Percentiles rank a stretch among this genome's conserved stretches.
Conservation (phyloP, 2,888 invertebrate species). For the Drosophila austrosaltans region DNA sequence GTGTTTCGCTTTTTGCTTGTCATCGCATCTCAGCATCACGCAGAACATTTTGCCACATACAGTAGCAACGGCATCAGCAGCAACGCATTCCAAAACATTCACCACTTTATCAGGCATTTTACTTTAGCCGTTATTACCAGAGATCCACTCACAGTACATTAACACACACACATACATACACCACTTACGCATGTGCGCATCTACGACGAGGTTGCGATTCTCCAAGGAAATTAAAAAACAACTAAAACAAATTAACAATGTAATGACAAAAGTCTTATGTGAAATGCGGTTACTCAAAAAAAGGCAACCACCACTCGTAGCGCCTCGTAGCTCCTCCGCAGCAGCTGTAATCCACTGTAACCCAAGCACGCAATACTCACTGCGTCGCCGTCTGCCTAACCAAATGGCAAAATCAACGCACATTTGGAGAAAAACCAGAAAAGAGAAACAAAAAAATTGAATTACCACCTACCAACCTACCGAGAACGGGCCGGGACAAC, state of each 20-base stretch:
- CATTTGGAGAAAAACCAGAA: slow-evolving; percentile 30
- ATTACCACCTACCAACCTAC: slow-evolving; percentile 17
- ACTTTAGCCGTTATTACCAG: slow-evolving; percentile 74
- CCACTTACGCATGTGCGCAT: slow-evolving; percentile 43
- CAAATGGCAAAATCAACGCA: slow-evolving; percentile 54
- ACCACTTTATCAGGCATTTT: slow-evolving; percentile 76
- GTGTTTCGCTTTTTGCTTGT: slow-evolving; percentile 73
- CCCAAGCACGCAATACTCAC: slow-evolving; percentile 9
- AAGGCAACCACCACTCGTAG: slow-evolving; percentile 13
- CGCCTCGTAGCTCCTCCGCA: no score
- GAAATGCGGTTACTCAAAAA: slow-evolving; percentile 34
- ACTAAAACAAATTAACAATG: slow-evolving; percentile 76
- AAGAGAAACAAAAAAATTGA: slow-evolving; percentile 51
- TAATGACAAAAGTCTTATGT: slow-evolving; percentile 72
- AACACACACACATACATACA: slow-evolving; percentile 32
- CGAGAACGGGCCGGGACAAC: not conserved
- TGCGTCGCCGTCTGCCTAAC: slow-evolving; percentile 15
- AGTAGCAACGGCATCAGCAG: slow-evolving; percentile 16
- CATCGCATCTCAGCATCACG: slow-evolving; percentile 71
- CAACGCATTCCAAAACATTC: slow-evolving; percentile 60
- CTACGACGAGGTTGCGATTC: slow-evolving; percentile 68
- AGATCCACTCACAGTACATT: slow-evolving; percentile 66
- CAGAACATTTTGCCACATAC: slow-evolving; percentile 18
- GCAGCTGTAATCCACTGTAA: not conserved
- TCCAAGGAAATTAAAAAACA: slow-evolving; percentile 77